A percentile compares a stretch with the other conserved stretches of the same genome.
Evolutionary conservation across 2,113 vertebrate genomes (phyloP).

Genomic region (human (Homo sapiens)): DNA sequence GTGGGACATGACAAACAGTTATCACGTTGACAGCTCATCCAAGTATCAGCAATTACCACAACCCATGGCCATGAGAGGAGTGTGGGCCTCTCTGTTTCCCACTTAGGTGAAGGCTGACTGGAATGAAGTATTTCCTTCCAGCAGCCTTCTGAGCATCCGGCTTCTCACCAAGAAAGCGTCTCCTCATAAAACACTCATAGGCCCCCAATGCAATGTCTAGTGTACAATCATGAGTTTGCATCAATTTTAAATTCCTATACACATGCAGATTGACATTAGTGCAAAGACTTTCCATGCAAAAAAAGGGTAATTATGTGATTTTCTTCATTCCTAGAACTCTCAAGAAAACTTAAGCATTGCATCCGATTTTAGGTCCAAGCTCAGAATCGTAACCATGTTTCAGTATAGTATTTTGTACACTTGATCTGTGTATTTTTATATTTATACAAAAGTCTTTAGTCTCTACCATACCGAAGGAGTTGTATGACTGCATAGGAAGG

Average conservation of each 20-base stretch:
- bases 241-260: neutral
- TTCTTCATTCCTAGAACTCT: neutral
- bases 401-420: neutral
- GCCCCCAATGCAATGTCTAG: neutral
- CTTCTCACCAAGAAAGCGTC: neutral
- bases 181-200: neutral
- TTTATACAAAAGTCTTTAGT: neutral
- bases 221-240: neutral
- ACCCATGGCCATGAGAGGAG: neutral
- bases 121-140: conserved; percentile 36
- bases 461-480: neutral
- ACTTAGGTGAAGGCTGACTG: conserved; percentile 12
- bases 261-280: neutral
- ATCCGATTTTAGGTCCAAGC: neutral
- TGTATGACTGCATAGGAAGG: neutral
- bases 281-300: neutral
- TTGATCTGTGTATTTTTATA: conserved; percentile 60
- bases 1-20: conserved; percentile 62
- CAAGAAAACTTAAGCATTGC: conserved; percentile 16
- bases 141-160: neutral
- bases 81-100: neutral
- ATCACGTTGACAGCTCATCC: conserved; percentile 64
- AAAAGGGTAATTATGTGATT: neutral
- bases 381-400: conserved; percentile 32
- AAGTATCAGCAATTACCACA: conserved; percentile 53